Base-by-base conservation (phyloP, 2,113 vertebrate species). In the Campylorhamphus procurvoides region DNA sequence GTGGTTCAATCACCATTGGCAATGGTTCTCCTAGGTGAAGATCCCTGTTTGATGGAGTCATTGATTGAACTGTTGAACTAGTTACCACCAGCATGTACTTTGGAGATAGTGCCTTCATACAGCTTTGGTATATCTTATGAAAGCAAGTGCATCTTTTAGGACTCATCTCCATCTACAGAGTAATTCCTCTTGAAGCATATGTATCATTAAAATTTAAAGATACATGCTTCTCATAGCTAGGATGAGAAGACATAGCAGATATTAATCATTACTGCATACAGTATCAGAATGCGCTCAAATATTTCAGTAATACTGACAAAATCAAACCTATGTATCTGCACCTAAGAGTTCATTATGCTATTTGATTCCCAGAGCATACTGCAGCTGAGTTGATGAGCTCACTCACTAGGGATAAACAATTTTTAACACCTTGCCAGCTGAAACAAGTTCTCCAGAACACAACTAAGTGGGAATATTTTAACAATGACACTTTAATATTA, bases 161-260 rank as follows among this genome's bases (percentile, higher is more conserved):
- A 42, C 8, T 46, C 0, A 0, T 40, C 33, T 80, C 18, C 40
- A 73, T 14, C 33, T 68, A 42, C 2, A 67, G 12, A 85, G 9
- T 9, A 69, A 79, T 23, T 79, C 10, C 29, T 39, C 6, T 4
- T 80, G 31, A 69, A 0, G 0, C 8, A 15, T 18, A 64, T 5
- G 10, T 68, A 39, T n/a, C 68, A 79, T 31, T 72, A 78, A 90
- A 55, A 88, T 71, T 68, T 78, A 64, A 85, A 78, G 29, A 79
- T 4, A 68, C 20, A 8, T 33, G 47, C 47, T 79, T 55, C 18
- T 55, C 52, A 67, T 19, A 9, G 2, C 29, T 53, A 37, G 29
- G 68, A 62, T 68, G 53, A 84, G 31, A 87, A 69, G 35, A 59
- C 56, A 63, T 1, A 53, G 31, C 16, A 82, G 47, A 72, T 29